Base-by-base conservation (phyloP, 2,888 invertebrate species). In the Catocala sponsa region DNA sequence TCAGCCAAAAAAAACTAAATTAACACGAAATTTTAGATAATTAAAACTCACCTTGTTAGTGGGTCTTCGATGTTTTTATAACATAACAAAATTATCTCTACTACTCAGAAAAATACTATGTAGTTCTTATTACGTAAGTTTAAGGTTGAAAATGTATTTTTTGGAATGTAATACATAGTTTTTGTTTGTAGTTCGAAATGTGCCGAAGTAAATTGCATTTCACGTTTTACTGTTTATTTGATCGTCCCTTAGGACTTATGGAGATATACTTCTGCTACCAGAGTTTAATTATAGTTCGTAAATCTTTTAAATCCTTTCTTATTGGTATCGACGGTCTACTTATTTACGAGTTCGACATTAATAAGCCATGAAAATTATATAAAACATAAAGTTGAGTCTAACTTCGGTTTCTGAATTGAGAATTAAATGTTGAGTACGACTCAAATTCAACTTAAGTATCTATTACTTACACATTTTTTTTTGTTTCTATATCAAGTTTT, bases 11-110 rank as follows among this genome's bases (percentile, higher is more conserved):
- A 91, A 90, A 91, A 88, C 81, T 78, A 90, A 90, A 92, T 92
- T 91, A 91, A 92, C 91, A 90, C 88, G 84, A 89, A 85, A 86
- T 91, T 89, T 88, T 85, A 87, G 89, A 90, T 92, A 92, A 92
- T 92, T 92, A 92, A 91, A 91, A 91, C 84, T 87, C 88, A 89
- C 91, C 93, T 92, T 89, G 92, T 92, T 92, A 93, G 57, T 73
- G 74, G 80, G 67, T 72, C 67, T 84, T 83, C 80, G 85, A 85
- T 84, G 88, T 84, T 89, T 90, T 88, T 89, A 89, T 82, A 79
- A 74, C 76, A 55, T 49, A 7, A 63, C 78, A 57, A 62, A 61
- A 55, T 65, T 68, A 62, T 13, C 15, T 9, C 0, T 54, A 1
- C 65, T 51, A 5, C 43, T 10, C 41, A 47, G 48, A 6, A 15